Conservation (phyloP, 2,113 vertebrate species). For the Phoxinus phoxinus region DNA sequence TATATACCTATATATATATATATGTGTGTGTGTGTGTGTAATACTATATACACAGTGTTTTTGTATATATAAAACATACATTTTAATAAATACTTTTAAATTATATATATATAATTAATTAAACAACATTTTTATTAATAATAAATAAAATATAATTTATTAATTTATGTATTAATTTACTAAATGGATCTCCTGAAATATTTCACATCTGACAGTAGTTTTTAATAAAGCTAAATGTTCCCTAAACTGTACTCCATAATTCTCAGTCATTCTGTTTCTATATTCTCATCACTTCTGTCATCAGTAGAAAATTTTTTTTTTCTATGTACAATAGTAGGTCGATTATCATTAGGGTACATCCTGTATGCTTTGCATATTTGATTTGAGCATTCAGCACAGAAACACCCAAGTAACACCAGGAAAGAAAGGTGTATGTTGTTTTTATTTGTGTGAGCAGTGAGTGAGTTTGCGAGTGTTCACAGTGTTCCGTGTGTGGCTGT, state of each 20-base stretch:
- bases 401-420: neutral
- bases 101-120: too few relatives aligned
- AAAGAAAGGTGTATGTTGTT: slow-evolving; percentile 7
- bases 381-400: slow-evolving; percentile 43
- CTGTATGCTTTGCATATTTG: neutral
- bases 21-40: too few relatives aligned
- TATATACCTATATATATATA: too few relatives aligned
- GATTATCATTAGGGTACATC: neutral
- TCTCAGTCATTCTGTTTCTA: neutral
- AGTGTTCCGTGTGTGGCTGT: neutral
- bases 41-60: too few relatives aligned
- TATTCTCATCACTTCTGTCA: neutral
- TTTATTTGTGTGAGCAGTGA: slow-evolving; percentile 36
- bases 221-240: neutral
- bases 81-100: too few relatives aligned
- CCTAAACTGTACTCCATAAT: neutral
- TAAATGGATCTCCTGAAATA: too few relatives aligned
- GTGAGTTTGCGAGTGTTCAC: slow-evolving; percentile 31
- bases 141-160: too few relatives aligned
- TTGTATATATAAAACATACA: too few relatives aligned
- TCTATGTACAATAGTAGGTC: neutral
- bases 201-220: too few relatives aligned
- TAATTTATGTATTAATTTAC: too few relatives aligned
- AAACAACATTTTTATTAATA: too few relatives aligned
- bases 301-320: neutral